Evolutionary conservation across 2,888 invertebrate genomes (phyloP).

Genomic region (Molorchus minor): DNA sequence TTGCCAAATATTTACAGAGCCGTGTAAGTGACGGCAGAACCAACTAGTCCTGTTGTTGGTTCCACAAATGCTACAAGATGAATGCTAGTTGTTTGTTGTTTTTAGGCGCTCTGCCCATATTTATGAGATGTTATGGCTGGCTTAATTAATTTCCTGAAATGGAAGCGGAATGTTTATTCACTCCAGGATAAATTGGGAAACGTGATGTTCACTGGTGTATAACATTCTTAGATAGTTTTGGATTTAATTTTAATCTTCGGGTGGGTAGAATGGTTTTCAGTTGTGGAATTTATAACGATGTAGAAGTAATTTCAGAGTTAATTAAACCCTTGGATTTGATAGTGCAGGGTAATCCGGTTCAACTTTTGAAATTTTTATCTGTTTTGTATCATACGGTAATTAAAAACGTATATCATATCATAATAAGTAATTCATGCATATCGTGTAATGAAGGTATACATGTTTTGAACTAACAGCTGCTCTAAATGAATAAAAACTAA

Average conservation of each 20-base stretch:
- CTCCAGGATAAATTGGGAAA: slow-evolving; percentile 38
- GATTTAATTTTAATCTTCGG: slow-evolving; percentile 14
- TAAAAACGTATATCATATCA: too few species aligned
- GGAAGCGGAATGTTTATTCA: slow-evolving; percentile 44
- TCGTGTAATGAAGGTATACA: too few species aligned
- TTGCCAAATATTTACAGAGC: slow-evolving; percentile 30
- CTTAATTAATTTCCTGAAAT: slow-evolving; percentile 44
- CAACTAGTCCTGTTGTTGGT: slow-evolving; percentile 15
- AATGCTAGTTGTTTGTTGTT: slow-evolving; percentile 36
- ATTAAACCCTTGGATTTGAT: too few species aligned
- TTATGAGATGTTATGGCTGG: slow-evolving; percentile 33
- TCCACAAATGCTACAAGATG: slow-evolving; percentile 28
- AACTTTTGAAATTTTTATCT: too few species aligned
- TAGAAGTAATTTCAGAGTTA: too few species aligned
- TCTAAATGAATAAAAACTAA: too few species aligned
- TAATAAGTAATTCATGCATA: too few species aligned
- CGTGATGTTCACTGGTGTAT: slow-evolving; percentile 7
- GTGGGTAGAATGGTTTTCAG: not conserved
- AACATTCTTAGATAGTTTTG: too few species aligned
- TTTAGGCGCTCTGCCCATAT: slow-evolving; percentile 38
- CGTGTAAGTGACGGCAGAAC: slow-evolving; percentile 16
- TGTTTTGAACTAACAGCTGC: too few species aligned
- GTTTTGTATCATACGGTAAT: too few species aligned
- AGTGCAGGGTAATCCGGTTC: too few species aligned
- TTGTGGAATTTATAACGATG: slow-evolving; percentile 1